phyloP scores from a whole-genome alignment of 2,113 vertebrate genomes.

The Tachysurus vachellii region DNA sequence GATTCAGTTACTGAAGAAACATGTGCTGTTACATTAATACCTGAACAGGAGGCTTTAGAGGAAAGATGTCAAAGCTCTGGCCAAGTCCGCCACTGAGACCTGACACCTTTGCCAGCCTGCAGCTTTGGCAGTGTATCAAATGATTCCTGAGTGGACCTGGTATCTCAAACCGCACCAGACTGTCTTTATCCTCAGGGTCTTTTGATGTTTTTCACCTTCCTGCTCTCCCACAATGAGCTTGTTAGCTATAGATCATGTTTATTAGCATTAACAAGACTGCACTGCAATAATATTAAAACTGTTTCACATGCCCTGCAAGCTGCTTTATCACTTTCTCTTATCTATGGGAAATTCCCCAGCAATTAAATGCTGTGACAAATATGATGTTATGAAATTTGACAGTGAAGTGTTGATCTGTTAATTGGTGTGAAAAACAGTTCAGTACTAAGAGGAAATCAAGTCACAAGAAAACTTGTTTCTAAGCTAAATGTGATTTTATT shows the following conservation, averaged over 20 bases:
- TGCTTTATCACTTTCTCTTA: neutral
- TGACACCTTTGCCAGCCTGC: conserved; percentile 43
- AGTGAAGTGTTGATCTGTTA: neutral
- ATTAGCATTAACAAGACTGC: neutral
- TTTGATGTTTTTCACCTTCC: conserved; percentile 42
- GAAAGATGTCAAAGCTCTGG: conserved; percentile 33
- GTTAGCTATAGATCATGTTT: conserved; percentile 7
- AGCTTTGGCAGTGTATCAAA: conserved; percentile 41
- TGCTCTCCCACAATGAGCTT: conserved; percentile 17
- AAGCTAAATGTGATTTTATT: neutral
- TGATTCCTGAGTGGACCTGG: conserved; percentile 23
- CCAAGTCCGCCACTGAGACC: conserved; percentile 29
- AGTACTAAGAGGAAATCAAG: neutral
- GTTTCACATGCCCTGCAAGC: neutral
- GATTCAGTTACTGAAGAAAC: neutral
- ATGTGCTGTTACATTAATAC: neutral
- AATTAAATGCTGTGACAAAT: neutral
- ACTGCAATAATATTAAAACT: neutral
- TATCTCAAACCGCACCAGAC: conserved; percentile 25
- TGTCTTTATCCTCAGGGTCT: conserved; percentile 18
- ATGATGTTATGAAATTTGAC: neutral
- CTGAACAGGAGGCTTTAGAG: conserved; percentile 26
- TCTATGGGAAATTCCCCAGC: neutral
- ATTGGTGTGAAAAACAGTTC: neutral
- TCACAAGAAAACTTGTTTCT: neutral